Conservation (phyloP, 2,113 vertebrate species). For the Myotis lucifugus region DNA sequence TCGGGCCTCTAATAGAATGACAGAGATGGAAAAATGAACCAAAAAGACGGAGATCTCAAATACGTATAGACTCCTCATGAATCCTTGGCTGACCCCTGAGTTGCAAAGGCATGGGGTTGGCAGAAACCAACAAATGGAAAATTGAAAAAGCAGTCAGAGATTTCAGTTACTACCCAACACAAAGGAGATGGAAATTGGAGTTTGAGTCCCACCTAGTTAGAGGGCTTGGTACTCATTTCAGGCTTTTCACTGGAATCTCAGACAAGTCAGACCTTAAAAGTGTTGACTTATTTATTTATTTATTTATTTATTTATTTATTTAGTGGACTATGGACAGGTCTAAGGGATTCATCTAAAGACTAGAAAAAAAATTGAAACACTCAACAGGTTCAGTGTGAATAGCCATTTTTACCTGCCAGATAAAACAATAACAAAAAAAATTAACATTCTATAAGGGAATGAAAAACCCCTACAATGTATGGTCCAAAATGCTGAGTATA, state of each 20-base stretch:
- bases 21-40: not conserved
- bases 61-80: not conserved
- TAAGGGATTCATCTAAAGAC: constrained; percentile 39
- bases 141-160: not conserved
- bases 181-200: not conserved
- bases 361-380: not conserved
- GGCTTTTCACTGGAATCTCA: not conserved
- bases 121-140: not conserved
- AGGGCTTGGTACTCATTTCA: not conserved
- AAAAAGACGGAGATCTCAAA: not conserved
- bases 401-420: constrained; percentile 38
- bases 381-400: not conserved
- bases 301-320: too few relatives aligned
- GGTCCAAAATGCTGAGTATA: not conserved
- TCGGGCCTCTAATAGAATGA: not conserved
- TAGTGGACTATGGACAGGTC: not conserved
- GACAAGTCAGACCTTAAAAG: not conserved
- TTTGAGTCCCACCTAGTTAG: not conserved
- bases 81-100: not conserved
- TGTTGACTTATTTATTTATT: not conserved
- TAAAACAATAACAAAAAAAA: not conserved
- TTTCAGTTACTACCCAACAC: not conserved
- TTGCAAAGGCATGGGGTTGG: not conserved
- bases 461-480: not conserved
- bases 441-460: constrained; percentile 1